phyloP scores from a whole-genome alignment of 2,113 vertebrate species.

The Aptenodytes forsteri region DNA sequence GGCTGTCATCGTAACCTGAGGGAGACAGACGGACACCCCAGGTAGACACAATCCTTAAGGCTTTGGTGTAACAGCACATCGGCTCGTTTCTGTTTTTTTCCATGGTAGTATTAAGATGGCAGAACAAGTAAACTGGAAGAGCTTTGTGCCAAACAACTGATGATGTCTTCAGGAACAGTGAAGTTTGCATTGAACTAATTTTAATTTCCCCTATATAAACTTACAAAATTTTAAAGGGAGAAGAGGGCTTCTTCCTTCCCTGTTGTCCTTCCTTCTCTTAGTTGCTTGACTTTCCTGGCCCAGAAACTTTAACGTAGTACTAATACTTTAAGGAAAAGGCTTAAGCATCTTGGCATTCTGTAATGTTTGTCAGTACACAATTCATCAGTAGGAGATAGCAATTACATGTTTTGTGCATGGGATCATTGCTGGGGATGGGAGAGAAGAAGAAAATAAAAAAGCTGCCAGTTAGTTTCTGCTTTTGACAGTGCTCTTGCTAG shows the following conservation, averaged over 20 bases:
- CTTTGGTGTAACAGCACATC: not conserved
- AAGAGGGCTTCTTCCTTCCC: not conserved
- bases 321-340: not conserved
- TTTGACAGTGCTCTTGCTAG: not conserved
- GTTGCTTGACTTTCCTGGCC: not conserved
- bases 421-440: not conserved
- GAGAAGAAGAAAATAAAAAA: not conserved
- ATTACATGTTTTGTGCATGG: not conserved
- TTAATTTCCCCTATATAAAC: not conserved
- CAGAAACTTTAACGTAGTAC: not conserved
- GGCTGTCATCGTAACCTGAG: not conserved
- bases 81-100: rapidly evolving
- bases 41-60: not conserved
- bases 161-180: not conserved
- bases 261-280: not conserved
- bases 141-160: not conserved
- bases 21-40: not conserved
- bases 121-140: not conserved
- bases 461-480: not conserved
- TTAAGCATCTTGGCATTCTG: not conserved
- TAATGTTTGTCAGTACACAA: not conserved
- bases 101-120: not conserved
- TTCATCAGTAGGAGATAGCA: not conserved
- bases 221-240: not conserved
- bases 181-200: not conserved